Conservation (phyloP, 2,888 invertebrate species). For the Torymus texanus region DNA sequence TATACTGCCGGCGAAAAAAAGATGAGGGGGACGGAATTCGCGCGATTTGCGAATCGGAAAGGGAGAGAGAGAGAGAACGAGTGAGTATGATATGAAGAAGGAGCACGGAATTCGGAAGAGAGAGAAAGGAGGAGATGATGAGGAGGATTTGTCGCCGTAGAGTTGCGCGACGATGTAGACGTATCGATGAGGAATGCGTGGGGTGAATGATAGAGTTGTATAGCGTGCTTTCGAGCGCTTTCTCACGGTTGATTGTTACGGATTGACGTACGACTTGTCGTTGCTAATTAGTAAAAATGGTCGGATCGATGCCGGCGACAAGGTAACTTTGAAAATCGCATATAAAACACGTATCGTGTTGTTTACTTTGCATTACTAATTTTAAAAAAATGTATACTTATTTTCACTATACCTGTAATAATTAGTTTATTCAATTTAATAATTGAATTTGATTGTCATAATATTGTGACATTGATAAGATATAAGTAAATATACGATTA, state of each 20-base stretch:
- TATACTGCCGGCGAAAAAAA: constrained; percentile 8
- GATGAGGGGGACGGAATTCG: constrained; percentile 43
- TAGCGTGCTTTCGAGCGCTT: neutral
- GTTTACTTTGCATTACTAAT: too few species aligned
- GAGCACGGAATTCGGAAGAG: constrained; percentile 24
- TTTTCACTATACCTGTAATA: too few species aligned
- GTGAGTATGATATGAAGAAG: constrained; percentile 9
- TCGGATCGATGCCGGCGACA: too few species aligned
- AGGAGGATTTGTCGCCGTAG: constrained; percentile 38
- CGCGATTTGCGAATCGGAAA: constrained; percentile 52
- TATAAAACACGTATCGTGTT: too few species aligned
- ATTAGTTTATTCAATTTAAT: too few species aligned
- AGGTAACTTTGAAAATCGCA: too few species aligned
- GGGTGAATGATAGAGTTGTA: constrained; percentile 31
- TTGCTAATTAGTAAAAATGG: too few species aligned
- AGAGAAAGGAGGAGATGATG: constrained; percentile 18
- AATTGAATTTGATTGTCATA: too few species aligned
- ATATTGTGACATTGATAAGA: neutral
- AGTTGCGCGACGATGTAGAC: constrained; percentile 21
- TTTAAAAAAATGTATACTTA: too few species aligned
- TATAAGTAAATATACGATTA: neutral
- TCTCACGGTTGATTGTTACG: constrained; percentile 22
- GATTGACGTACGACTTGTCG: neutral
- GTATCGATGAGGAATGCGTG: neutral
- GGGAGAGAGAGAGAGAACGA: neutral